These are phyloP conservation scores for Aproaerema taeniolella DNA, from an alignment of 2,888 invertebrate genomes.

Conservation along the genomic window DNA sequence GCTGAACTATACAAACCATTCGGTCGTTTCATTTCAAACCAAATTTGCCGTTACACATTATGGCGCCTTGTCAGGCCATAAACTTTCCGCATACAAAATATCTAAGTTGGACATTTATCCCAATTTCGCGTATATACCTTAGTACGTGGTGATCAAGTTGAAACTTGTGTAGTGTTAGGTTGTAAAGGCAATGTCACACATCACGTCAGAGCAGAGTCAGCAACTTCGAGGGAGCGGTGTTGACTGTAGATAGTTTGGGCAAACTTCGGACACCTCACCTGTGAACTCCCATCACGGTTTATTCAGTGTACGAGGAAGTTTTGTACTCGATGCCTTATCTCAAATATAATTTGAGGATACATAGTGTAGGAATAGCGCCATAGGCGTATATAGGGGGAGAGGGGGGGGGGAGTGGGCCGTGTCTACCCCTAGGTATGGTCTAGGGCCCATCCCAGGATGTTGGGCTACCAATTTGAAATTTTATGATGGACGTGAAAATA, in stretches of 20 bases:
- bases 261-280: slow-evolving; percentile 43
- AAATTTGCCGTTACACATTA: slow-evolving; percentile 20
- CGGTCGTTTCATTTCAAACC: slow-evolving; percentile 3
- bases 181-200: slow-evolving; percentile 20
- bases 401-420: too few species aligned
- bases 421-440: too few species aligned
- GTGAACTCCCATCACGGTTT: slow-evolving; percentile 26
- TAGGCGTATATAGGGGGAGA: too few species aligned
- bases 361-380: too few species aligned
- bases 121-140: neutral
- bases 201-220: slow-evolving; percentile 35
- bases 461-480: too few species aligned
- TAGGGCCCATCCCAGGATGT: too few species aligned
- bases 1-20: too few species aligned
- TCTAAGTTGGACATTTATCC: slow-evolving; percentile 11
- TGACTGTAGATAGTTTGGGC: slow-evolving; percentile 36
- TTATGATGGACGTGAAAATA: too few species aligned
- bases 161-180: neutral
- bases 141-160: neutral
- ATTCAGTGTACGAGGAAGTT: slow-evolving; percentile 22
- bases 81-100: slow-evolving; percentile 35
- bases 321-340: neutral
- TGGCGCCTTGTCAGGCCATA: slow-evolving; percentile 24
- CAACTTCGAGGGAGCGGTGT: slow-evolving; percentile 33
- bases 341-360: too few species aligned